These are phyloP conservation scores for Apis florea DNA, from an alignment of 1,140 invertebrate species.

Conservation along the genomic window DNA sequence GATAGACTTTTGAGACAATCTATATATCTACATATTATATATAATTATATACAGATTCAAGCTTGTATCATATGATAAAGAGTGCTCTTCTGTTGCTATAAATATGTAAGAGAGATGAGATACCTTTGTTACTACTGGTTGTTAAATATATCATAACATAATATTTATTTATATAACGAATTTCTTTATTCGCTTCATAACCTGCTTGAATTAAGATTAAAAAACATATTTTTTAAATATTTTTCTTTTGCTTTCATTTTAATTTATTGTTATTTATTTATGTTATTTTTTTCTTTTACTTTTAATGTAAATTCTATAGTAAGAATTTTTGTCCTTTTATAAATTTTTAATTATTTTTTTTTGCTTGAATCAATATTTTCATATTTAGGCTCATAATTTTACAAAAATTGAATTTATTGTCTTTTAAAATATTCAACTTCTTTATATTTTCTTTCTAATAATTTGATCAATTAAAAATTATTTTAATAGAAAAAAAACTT, in stretches of 20 bases:
- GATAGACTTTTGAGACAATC: constrained; percentile 36
- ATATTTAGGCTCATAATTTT: too few species aligned
- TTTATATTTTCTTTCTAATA: neutral
- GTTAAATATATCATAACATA: constrained; percentile 75
- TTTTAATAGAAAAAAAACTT: constrained; percentile 66
- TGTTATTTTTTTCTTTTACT: too few species aligned
- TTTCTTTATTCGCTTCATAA: neutral
- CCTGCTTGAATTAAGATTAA: neutral
- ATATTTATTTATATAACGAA: constrained; percentile 70
- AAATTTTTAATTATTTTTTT: too few species aligned
- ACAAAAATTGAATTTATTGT: too few species aligned
- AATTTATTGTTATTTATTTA: too few species aligned
- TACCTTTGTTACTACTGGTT: constrained; percentile 76
- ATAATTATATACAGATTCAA: constrained; percentile 59
- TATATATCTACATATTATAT: constrained; percentile 55
- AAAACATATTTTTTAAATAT: too few species aligned
- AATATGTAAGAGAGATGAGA: constrained; percentile 67
- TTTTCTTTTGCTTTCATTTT: too few species aligned
- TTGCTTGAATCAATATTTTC: too few species aligned
- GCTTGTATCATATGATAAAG: constrained; percentile 62
- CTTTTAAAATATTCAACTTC: neutral
- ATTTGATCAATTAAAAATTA: neutral
- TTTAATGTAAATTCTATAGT: too few species aligned
- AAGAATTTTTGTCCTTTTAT: too few species aligned
- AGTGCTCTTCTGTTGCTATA: constrained; percentile 68